These are phyloP conservation scores for Germaria angustata DNA, from an alignment of 2,888 invertebrate genomes.

Conservation along the genomic window DNA sequence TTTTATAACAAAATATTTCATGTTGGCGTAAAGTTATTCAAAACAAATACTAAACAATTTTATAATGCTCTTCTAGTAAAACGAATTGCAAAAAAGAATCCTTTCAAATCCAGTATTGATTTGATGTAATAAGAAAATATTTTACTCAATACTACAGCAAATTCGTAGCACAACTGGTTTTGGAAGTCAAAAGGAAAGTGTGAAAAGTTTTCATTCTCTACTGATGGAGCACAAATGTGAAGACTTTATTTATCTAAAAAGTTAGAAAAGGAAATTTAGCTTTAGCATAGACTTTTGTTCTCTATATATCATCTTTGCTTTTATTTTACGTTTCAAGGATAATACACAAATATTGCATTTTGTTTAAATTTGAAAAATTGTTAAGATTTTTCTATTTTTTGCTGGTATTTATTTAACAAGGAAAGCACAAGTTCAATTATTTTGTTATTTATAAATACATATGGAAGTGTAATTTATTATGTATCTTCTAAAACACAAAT, in stretches of 20 bases:
- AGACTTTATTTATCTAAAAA: slow-evolving; percentile 1
- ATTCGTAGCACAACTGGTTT: not conserved
- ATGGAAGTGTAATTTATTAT: not conserved
- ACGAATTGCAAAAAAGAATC: not conserved
- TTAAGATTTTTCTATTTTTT: not conserved
- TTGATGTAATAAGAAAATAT: not conserved
- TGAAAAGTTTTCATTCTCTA: not conserved
- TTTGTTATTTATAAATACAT: not conserved
- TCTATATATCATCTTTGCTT: too few relatives aligned
- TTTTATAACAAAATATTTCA: not conserved
- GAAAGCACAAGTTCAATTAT: not conserved
- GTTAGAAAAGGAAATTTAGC: not conserved
- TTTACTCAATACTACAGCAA: not conserved
- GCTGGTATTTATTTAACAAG: not conserved
- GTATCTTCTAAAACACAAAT: too few relatives aligned
- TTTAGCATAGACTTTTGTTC: not conserved
- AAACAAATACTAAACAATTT: not conserved
- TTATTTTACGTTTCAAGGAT: too few relatives aligned
- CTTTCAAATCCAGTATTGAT: not conserved
- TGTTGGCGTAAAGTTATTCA: not conserved
- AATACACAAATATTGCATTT: not conserved
- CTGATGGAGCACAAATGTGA: not conserved
- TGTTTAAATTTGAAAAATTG: not conserved
- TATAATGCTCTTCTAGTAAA: not conserved
- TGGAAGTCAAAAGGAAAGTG: not conserved